phyloP scores from a whole-genome alignment of 2,888 invertebrate species.

The Drosophila pseudotalamancana region DNA sequence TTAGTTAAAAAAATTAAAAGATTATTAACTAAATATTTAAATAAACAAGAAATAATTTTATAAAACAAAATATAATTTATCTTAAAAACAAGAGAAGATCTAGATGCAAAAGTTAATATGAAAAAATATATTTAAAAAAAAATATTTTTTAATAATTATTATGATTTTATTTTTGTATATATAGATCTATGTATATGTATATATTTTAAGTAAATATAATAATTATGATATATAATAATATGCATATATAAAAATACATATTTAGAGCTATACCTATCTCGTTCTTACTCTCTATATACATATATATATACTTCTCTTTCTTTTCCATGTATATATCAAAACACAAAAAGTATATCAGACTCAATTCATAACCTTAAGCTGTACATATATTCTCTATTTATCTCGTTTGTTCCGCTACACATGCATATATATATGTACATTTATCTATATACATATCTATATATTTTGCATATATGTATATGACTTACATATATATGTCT shows the following conservation, averaged over 20 bases:
- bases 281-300: not conserved
- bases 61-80: no score
- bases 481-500: not conserved
- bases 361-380: not conserved
- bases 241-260: no score
- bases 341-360: not conserved
- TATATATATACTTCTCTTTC: no score
- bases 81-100: no score
- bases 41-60: no score
- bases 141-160: no score
- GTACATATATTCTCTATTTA: conserved; percentile 8
- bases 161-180: no score
- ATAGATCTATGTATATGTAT: not conserved
- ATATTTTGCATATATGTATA: conserved; percentile 1
- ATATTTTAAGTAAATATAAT: not conserved
- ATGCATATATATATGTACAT: not conserved
- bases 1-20: no score
- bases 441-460: not conserved
- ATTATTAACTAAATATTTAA: no score
- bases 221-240: not conserved
- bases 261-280: not conserved
- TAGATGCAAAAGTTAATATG: no score
- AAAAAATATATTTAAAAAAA: no score
- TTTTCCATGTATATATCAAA: conserved; percentile 12
- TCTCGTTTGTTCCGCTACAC: not conserved